These are phyloP conservation scores for Galagoides demidoff DNA, from an alignment of 2,797 vertebrate species.

Conservation along the genomic window DNA sequence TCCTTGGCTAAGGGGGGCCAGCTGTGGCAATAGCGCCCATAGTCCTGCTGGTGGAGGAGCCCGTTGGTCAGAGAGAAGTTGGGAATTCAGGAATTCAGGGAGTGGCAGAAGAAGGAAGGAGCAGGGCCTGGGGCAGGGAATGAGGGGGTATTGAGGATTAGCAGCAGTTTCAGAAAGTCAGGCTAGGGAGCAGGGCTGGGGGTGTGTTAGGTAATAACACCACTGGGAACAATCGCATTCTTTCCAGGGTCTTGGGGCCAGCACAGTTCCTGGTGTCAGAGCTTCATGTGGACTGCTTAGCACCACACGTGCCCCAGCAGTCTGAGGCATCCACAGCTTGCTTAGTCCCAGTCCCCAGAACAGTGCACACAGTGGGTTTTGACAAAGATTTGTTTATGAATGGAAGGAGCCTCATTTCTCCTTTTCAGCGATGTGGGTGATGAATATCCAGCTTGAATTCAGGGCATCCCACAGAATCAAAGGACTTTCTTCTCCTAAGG, in stretches of 20 bases:
- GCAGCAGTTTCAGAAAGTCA: neutral
- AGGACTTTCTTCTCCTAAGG: neutral
- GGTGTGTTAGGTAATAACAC: neutral
- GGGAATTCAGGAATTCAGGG: slow-evolving; percentile 28
- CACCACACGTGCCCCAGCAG: rapidly evolving
- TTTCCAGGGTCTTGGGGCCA: neutral
- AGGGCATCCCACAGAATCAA: neutral
- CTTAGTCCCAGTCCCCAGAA: neutral
- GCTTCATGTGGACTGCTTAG: neutral
- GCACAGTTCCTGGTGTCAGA: neutral
- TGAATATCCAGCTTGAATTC: neutral
- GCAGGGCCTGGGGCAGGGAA: neutral
- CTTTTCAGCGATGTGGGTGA: neutral
- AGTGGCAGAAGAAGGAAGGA: neutral
- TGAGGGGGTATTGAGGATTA: neutral
- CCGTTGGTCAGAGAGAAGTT: neutral
- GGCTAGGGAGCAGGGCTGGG: neutral
- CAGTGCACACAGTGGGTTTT: neutral
- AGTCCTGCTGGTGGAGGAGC: neutral
- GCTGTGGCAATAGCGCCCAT: neutral
- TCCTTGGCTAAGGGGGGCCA: neutral
- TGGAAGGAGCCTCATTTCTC: neutral
- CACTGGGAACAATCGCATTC: rapidly evolving
- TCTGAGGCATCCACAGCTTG: rapidly evolving
- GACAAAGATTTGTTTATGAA: neutral